Percentiles rank a stretch among this genome's conserved stretches.
Conservation (phyloP, 2,888 invertebrate species). For the Piscicola geometra region DNA sequence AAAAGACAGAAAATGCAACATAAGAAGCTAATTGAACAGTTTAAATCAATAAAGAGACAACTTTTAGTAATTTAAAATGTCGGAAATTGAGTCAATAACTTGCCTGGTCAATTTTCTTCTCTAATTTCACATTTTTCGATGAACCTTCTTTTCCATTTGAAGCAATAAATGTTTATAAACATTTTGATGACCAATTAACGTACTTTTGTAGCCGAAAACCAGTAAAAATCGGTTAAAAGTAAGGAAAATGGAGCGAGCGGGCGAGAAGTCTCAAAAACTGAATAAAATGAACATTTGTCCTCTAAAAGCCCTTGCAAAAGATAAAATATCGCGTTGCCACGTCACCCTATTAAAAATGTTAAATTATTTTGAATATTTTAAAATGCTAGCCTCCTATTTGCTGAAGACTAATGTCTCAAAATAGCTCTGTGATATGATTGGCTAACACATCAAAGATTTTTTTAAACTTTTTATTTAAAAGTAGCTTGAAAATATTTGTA, state of each 20-base stretch:
- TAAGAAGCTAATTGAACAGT: no score
- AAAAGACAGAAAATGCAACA: no score
- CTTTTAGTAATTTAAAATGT: no score
- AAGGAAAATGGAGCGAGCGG: no score
- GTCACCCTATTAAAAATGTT: constrained; percentile 7
- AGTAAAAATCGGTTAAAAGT: no score
- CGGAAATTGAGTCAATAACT: no score
- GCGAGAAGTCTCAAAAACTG: background rate
- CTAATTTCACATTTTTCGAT: no score
- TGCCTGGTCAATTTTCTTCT: no score
- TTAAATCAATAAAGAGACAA: no score
- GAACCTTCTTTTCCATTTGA: background rate
- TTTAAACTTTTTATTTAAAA: no score
- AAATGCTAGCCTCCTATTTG: constrained; percentile 2
- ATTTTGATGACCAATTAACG: background rate
- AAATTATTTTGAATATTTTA: constrained; percentile 5
- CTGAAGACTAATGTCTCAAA: background rate
- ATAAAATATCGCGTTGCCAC: background rate
- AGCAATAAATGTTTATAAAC: background rate
- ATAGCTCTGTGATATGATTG: background rate
- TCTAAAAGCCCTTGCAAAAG: constrained; percentile 11
- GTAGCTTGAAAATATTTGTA: no score
- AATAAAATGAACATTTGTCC: background rate
- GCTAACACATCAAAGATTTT: no score
- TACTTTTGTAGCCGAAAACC: background rate